These are phyloP conservation scores for Neotoxoptera formosana DNA, from an alignment of 1,140 invertebrate species.

Conservation along the genomic window DNA sequence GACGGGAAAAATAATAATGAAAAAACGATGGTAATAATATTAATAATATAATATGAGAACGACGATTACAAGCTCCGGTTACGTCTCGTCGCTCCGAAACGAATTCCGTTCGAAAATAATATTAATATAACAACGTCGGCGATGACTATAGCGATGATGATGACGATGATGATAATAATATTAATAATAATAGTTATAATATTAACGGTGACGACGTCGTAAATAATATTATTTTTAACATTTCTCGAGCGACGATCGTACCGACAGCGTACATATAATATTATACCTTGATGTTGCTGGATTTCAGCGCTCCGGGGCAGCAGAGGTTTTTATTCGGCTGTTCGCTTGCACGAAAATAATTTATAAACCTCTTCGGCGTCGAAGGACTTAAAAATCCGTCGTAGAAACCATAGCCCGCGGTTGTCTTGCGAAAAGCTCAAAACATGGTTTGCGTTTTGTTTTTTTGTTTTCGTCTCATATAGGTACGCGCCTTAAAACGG, in stretches of 20 bases:
- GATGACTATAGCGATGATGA: not conserved
- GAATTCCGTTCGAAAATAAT: not conserved
- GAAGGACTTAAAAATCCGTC: not conserved
- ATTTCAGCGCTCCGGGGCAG: not conserved
- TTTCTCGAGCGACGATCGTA: not conserved
- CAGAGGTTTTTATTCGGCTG: not conserved
- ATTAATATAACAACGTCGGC: not conserved
- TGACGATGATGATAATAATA: not conserved
- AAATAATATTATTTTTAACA: not conserved
- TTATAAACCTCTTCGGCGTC: not conserved
- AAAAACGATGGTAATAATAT: not conserved
- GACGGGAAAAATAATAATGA: not conserved
- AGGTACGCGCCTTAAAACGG: not conserved
- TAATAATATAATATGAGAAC: not conserved
- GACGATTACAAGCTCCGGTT: not conserved
- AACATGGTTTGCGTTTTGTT: not conserved
- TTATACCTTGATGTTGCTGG: not conserved
- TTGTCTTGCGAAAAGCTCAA: not conserved
- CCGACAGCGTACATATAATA: not conserved
- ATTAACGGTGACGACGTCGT: not conserved
- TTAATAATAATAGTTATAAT: not conserved
- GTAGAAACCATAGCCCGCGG: not conserved
- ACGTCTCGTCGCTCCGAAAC: not conserved
- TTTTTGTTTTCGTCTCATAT: not conserved
- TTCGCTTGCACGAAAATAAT: not conserved